phyloP scores from a whole-genome alignment of 1,140 invertebrate genomes.

The Sweltsa coloradensis region DNA sequence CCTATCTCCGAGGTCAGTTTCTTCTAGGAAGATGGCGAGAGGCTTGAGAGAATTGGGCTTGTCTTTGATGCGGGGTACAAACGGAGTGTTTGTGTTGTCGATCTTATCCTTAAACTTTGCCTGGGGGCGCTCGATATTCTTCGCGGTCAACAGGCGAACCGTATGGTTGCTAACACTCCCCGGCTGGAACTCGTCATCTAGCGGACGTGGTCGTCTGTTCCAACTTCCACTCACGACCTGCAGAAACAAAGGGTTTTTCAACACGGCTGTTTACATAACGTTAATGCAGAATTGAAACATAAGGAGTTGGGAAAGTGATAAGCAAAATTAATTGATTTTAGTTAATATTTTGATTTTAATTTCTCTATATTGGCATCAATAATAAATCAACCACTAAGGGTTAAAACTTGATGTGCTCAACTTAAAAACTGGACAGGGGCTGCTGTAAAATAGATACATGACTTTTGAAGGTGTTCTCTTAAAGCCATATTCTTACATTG shows the following conservation, averaged over 20 bases:
- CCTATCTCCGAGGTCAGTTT: constrained; percentile 42
- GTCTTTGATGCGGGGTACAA: constrained; percentile 67
- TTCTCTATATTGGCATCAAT: too few relatives aligned
- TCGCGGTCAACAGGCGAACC: constrained; percentile 52
- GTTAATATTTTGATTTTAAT: too few relatives aligned
- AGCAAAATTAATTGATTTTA: too few relatives aligned
- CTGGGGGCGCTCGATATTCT: constrained; percentile 72
- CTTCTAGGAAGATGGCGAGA: constrained; percentile 54
- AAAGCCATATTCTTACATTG: too few relatives aligned
- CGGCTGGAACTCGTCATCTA: not conserved
- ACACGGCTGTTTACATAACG: not conserved
- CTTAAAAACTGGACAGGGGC: too few relatives aligned
- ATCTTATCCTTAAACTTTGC: constrained; percentile 72
- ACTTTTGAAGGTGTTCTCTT: too few relatives aligned
- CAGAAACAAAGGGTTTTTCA: constrained; percentile 13
- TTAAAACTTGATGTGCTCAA: too few relatives aligned
- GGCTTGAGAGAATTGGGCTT: constrained; percentile 85
- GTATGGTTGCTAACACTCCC: constrained; percentile 15
- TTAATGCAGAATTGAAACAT: too few relatives aligned
- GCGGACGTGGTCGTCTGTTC: constrained; percentile 34
- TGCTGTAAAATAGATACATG: too few relatives aligned
- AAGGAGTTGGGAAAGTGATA: too few relatives aligned
- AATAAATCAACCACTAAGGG: too few relatives aligned
- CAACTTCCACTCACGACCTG: constrained; percentile 35
- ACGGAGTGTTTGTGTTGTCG: constrained; percentile 66